Base-by-base conservation (phyloP, 2,888 invertebrate species). In the Oscheius sp. region DNA sequence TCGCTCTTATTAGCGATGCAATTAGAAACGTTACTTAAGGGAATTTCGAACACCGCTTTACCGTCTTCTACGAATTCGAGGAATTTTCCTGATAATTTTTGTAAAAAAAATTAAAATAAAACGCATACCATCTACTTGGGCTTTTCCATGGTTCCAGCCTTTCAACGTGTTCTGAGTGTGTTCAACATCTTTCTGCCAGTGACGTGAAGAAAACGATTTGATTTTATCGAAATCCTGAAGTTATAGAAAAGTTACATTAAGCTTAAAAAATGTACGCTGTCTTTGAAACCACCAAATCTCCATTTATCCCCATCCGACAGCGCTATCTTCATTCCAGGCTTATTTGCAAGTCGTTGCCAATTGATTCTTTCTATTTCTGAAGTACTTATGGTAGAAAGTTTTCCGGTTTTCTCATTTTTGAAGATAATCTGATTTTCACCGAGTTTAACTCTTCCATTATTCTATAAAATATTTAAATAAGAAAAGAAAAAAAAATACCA, bases 141-240 rank as follows among this genome's bases (percentile, higher is more conserved):
- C 95, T 0, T 94, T 94, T 35, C 99, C 99, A 95, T 98, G 99
- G 90, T 99, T 99, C 98, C 98, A 99, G 0, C 99, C 99, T 89
- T 95, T 96, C 0, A 97, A 91, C 78, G 95, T 94, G 69, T 96
- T 90, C 87, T 99, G 98, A 86, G 94, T 94, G 86, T 95, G 95
- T 59, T 94, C 91, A 92, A 97, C 92, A 73, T 94, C 93, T 25
- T 87, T 80, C 35, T 93, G 92, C 89, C 96, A 97, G 80, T 93
- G 93, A 6, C 92, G 91, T 78, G 93, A 92, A 83, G 97, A 93
- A 89, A 95, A 98, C 84, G 94, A 94, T 0, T 94, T 93, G 56
- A 99, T 92, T 89, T 95, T 96, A 59, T 97, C 96, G 90, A 94
- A 93, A 82, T 98, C 97, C 92, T 94, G 74, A 55, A 76, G 45